Base-by-base conservation (phyloP, 2,113 vertebrate species). In the Cettia cetti region DNA sequence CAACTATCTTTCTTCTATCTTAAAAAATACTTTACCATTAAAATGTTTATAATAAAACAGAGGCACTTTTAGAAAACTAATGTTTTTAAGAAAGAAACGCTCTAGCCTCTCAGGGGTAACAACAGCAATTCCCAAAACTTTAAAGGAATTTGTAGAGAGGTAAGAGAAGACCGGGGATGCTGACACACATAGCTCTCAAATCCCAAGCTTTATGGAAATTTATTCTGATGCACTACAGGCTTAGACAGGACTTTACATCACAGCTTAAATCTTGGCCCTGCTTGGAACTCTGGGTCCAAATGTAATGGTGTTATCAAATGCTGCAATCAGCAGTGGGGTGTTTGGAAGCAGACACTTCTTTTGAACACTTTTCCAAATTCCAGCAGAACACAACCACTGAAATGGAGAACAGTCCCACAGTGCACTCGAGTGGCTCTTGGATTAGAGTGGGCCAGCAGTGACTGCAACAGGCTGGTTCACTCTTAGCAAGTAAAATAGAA, bases 391-490 rank as follows among this genome's bases (percentile, higher is more conserved):
- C 0, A 2, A 70, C 4, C 24, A 5, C 28, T 45, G 21, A 33
- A 39, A 69, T 0, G 0, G 53, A 35, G 27, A 56, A 42, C 12
- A n/a, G 28, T 24, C 12, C 31, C 10, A 3, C 35, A 42, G 45
- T 0, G 11, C 7, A 16, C 1, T 21, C 3, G 27, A 60, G 0
- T 15, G 44, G 45, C 10, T 57, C n/a, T 45, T 8, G 45, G 63
- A 7, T 30, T 19, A 14, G 17, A 1, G 4, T 6, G 18, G 4
- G 7, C 40, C 61, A 81, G 45, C 10, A 74, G 16, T 0, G 0
- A 35, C 37, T 57, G 33, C 69, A 50, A 11, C 26, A 66, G 42
- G 19, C 15, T 70, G 24, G 11, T 28, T 47, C 60, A 12, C 28
- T n/a, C 22, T 30, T 5, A 53, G 47, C 22, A 56, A 10, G 22